phyloP scores from a whole-genome alignment of 2,797 vertebrate genomes.

The Rachycentron canadum region DNA sequence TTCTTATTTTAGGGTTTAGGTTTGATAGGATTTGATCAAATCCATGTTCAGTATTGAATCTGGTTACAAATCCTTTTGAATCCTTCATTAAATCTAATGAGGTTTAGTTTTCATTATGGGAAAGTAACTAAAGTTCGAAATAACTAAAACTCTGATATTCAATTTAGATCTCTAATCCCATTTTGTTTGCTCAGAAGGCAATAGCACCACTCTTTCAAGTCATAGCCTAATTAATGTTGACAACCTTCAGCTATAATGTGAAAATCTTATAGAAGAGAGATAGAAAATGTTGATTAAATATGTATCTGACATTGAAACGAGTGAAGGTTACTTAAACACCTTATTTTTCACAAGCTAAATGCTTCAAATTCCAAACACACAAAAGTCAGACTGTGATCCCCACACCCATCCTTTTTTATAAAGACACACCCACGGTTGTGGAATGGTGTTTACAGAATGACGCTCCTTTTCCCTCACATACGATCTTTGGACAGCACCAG shows the following conservation, averaged over 20 bases:
- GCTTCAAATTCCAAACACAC: not conserved
- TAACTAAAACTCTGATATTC: not conserved
- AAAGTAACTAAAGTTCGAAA: slow-evolving; percentile 9
- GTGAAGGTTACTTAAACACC: not conserved
- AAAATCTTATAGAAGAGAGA: not conserved
- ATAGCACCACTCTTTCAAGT: not conserved
- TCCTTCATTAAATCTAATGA: slow-evolving; percentile 17
- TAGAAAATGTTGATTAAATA: slow-evolving; percentile 11
- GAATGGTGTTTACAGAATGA: not conserved
- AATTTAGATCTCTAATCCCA: not conserved
- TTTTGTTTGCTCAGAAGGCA: slow-evolving; percentile 14
- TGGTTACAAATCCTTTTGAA: not conserved
- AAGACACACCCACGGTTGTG: not conserved
- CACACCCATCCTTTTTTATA: too few species aligned
- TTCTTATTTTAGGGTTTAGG: not conserved
- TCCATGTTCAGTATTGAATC: not conserved
- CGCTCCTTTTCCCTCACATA: not conserved
- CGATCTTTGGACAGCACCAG: not conserved
- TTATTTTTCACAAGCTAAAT: not conserved
- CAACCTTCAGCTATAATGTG: not conserved
- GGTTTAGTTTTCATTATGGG: not conserved
- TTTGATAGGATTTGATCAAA: slow-evolving; percentile 3
- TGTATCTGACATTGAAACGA: slow-evolving; percentile 3
- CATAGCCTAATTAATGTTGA: slow-evolving; percentile 5
- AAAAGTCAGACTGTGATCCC: not conserved